phyloP scores from a whole-genome alignment of 2,888 invertebrate species.

The Stenoptilia bipunctidactyla region DNA sequence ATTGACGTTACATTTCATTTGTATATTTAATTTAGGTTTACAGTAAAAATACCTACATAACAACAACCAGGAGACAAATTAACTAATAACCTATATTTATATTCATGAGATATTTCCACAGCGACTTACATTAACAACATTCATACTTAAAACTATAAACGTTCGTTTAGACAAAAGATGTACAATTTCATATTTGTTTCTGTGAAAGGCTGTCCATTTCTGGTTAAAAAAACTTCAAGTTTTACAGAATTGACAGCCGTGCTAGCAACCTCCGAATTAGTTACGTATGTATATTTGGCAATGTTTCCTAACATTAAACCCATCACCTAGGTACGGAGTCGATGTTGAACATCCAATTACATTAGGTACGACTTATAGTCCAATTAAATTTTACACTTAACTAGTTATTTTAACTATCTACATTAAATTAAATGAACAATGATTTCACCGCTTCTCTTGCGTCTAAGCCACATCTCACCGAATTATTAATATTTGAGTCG shows the following conservation, averaged over 20 bases:
- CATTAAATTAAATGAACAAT: conserved; percentile 20
- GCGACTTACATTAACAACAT: conserved; percentile 28
- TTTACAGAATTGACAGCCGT: conserved; percentile 3
- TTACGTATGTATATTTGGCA: conserved; percentile 63
- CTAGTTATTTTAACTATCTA: conserved; percentile 40
- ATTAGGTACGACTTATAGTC: conserved; percentile 55
- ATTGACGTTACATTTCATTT: conserved; percentile 45
- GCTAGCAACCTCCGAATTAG: conserved; percentile 1
- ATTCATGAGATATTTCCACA: conserved; percentile 47
- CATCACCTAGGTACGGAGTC: conserved; percentile 26
- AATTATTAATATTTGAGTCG: conserved; percentile 5
- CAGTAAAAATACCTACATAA: conserved; percentile 25
- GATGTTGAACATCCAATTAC: conserved; percentile 41
- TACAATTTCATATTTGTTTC: conserved; percentile 7
- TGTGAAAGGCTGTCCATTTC: not conserved
- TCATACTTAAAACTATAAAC: conserved; percentile 27
- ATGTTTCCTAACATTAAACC: conserved; percentile 38
- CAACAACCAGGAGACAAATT: conserved; percentile 62
- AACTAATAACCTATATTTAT: conserved; percentile 47
- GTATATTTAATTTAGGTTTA: conserved; percentile 24
- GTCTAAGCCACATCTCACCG: conserved; percentile 13
- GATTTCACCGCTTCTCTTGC: conserved; percentile 19
- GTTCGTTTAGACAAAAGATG: conserved; percentile 11
- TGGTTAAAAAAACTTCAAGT: too few relatives aligned
- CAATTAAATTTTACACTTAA: conserved; percentile 25